Evolutionary conservation across 2,888 invertebrate genomes (phyloP).

Genomic region (Phorcus lineatus): DNA sequence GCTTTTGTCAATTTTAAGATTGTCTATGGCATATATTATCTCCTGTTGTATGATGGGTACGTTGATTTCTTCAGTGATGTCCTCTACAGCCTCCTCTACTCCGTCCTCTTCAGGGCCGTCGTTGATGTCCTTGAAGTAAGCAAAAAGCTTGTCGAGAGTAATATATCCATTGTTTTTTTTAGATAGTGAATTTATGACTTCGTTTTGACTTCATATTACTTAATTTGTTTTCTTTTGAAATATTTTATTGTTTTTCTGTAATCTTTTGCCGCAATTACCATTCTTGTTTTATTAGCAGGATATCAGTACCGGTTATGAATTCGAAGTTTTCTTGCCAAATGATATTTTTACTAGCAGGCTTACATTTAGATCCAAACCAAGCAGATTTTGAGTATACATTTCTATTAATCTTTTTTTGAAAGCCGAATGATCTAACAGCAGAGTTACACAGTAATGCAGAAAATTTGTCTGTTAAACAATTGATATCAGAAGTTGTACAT

Average conservation of each 20-base stretch:
- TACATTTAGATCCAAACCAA: no score
- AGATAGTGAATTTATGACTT: background rate
- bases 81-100: background rate
- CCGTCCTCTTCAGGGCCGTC: constrained; percentile 2
- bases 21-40: no score
- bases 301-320: no score
- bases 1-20: no score
- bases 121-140: background rate
- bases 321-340: no score
- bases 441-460: background rate
- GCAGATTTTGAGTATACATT: background rate
- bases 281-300: no score
- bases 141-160: background rate
- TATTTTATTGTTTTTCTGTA: no score
- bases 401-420: background rate
- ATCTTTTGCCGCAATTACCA: background rate
- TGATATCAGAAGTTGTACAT: background rate
- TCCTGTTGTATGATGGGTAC: no score
- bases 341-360: no score
- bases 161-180: background rate
- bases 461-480: background rate
- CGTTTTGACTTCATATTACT: background rate
- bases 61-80: background rate
- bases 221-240: background rate
- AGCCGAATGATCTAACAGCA: background rate